Conservation (phyloP, 2,797 vertebrate genomes). For the Sphenopsis melanotis region DNA sequence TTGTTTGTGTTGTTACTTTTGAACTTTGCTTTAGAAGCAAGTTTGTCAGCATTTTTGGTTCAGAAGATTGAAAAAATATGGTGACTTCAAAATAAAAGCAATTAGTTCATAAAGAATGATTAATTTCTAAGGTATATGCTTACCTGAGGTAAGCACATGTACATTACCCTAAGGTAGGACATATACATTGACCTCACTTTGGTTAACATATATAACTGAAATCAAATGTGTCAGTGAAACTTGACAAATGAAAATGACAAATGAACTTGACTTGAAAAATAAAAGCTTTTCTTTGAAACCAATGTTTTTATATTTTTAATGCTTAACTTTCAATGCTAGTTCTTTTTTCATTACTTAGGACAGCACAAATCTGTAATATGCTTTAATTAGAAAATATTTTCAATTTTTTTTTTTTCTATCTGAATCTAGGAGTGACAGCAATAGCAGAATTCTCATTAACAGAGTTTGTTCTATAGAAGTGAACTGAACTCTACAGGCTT, state of each 20-base stretch:
- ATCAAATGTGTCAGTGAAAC: not conserved
- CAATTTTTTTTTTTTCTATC: rapidly evolving
- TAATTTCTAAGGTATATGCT: not conserved
- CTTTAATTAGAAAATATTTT: not conserved
- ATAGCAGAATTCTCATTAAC: not conserved
- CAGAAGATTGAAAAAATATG: not conserved
- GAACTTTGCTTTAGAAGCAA: not conserved
- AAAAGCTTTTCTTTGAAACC: not conserved
- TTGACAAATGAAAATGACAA: not conserved
- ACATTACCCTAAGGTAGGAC: not conserved
- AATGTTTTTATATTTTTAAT: not conserved
- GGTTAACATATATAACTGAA: not conserved
- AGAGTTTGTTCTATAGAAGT: not conserved
- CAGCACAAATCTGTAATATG: not conserved
- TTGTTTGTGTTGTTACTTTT: not conserved
- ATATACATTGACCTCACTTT: not conserved
- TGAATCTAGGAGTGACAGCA: not conserved
- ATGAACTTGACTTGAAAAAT: not conserved
- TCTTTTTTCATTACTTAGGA: not conserved
- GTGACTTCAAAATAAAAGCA: not conserved
- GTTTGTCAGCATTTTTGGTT: not conserved
- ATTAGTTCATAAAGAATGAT: not conserved
- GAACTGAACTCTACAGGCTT: not conserved
- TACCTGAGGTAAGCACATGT: not conserved
- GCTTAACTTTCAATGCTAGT: not conserved